A percentile compares a stretch with the other conserved stretches of the same genome.
phyloP scores from a whole-genome alignment of 2,888 invertebrate genomes.

The Archaeoteleia sp. region DNA sequence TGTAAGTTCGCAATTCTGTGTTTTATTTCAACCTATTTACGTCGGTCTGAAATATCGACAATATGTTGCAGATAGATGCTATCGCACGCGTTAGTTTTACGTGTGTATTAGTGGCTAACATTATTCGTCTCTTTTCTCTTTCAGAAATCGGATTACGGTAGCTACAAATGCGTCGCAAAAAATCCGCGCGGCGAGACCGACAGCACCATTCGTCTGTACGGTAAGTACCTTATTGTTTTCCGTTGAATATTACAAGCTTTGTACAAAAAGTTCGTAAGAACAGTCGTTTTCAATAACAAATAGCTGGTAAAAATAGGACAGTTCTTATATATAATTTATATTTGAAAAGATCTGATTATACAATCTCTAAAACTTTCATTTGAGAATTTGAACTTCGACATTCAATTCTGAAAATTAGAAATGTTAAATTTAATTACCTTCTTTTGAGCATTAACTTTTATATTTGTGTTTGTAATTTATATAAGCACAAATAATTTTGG shows the following conservation, averaged over 20 bases:
- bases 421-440: too few relatives aligned
- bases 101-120: conserved; percentile 39
- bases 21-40: conserved; percentile 49
- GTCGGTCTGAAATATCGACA: conserved; percentile 47
- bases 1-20: conserved; percentile 39
- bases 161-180: conserved; percentile 91
- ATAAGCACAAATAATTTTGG: too few relatives aligned
- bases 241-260: conserved; percentile 14
- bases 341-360: too few relatives aligned
- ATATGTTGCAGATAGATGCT: conserved; percentile 44
- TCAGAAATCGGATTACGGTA: conserved; percentile 87
- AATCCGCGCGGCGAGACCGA: conserved; percentile 94
- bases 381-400: too few relatives aligned
- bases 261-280: not conserved
- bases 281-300: too few relatives aligned
- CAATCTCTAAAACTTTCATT: too few relatives aligned
- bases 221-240: conserved; percentile 78
- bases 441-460: too few relatives aligned
- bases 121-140: conserved; percentile 53
- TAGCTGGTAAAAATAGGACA: too few relatives aligned
- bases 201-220: conserved; percentile 90
- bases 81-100: conserved; percentile 22
- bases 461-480: too few relatives aligned
- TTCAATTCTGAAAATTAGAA: too few relatives aligned
- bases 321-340: too few relatives aligned